Conservation (phyloP, 2,113 vertebrate species). For the Petroica traversi region DNA sequence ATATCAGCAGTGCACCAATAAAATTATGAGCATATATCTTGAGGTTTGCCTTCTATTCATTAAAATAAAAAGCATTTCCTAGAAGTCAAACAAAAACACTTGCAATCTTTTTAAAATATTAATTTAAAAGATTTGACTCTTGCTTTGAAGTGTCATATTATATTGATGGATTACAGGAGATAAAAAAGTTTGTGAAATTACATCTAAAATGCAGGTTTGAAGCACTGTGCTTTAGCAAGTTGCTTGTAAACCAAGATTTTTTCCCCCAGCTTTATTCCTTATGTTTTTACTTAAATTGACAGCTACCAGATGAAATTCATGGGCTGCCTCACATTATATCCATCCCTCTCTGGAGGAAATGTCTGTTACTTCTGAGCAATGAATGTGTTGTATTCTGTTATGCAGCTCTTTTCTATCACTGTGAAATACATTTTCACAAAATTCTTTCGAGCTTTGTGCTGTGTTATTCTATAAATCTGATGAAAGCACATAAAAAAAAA, state of each 20-base stretch:
- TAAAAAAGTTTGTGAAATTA: conserved; percentile 10
- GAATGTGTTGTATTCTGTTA: background rate
- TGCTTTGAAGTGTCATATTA: conserved; percentile 17
- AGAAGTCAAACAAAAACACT: background rate
- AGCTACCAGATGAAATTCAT: background rate
- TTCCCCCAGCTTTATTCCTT: background rate
- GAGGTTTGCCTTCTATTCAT: background rate
- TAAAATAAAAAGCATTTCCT: conserved; percentile 15
- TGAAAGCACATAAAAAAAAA: background rate
- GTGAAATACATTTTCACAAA: background rate
- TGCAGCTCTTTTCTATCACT: background rate
- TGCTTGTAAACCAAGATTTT: background rate
- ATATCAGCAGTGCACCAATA: background rate
- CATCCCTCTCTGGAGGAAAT: background rate
- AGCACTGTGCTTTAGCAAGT: background rate
- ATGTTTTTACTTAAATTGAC: background rate
- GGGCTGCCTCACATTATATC: background rate
- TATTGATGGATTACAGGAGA: background rate
- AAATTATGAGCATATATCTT: background rate
- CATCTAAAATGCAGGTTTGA: background rate
- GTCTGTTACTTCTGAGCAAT: background rate
- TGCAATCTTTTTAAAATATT: conserved; percentile 23
- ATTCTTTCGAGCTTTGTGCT: background rate
- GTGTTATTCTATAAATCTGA: background rate
- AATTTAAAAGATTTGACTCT: conserved; percentile 34